phyloP scores from a whole-genome alignment of 2,888 invertebrate species.

The Xestia ashworthii region DNA sequence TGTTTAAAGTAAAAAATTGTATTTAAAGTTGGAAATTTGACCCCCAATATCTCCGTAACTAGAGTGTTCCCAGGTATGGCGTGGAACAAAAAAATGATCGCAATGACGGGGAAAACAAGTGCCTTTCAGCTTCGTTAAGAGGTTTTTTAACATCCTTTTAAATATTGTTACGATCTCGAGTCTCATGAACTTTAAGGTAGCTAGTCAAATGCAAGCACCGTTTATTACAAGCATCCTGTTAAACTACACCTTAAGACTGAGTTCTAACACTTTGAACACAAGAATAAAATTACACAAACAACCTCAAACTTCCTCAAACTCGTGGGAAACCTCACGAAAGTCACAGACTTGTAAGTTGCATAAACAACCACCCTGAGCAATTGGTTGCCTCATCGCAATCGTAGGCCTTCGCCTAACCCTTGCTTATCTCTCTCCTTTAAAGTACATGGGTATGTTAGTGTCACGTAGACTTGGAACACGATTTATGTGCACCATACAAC shows the following conservation, averaged over 20 bases:
- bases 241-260: background rate
- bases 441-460: conserved; percentile 60
- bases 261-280: background rate
- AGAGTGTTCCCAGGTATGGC: no score
- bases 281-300: background rate
- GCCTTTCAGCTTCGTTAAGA: no score
- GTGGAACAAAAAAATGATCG: no score
- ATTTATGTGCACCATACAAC: conserved; percentile 52
- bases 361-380: conserved; percentile 49
- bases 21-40: no score
- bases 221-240: background rate
- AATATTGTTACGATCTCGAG: no score
- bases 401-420: conserved; percentile 51
- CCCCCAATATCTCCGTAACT: no score
- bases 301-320: background rate
- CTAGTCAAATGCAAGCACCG: background rate
- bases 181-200: background rate
- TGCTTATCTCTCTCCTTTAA: conserved; percentile 63
- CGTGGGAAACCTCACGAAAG: conserved; percentile 34
- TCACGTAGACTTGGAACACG: conserved; percentile 52
- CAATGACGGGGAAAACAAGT: no score
- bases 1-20: no score
- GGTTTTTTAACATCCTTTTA: no score
- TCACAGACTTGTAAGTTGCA: conserved; percentile 18
- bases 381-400: conserved; percentile 53